phyloP scores from a whole-genome alignment of 2,888 invertebrate genomes.

The Drosophila gaucha region DNA sequence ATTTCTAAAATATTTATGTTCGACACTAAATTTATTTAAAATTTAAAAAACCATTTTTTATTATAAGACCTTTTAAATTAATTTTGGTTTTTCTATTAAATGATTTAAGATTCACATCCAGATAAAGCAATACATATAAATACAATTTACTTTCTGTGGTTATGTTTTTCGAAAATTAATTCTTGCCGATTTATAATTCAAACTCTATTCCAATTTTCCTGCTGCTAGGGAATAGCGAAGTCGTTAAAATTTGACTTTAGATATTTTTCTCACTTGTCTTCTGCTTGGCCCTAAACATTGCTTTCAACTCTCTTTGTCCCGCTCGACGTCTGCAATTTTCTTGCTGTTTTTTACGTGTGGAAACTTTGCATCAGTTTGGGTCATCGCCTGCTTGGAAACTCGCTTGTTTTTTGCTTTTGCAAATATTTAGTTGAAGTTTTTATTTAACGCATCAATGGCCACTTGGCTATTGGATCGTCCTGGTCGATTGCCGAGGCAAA shows the following conservation, averaged over 20 bases:
- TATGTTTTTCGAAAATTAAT: too few species aligned
- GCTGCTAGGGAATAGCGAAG: conserved; percentile 3
- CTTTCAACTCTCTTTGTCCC: neutral
- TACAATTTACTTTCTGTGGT: too few species aligned
- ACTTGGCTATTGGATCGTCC: conserved; percentile 60
- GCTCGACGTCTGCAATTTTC: neutral
- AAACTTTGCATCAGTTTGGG: conserved; percentile 54
- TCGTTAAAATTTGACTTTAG: neutral
- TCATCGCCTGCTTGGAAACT: conserved; percentile 6
- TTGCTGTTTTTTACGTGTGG: conserved; percentile 22
- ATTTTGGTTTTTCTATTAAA: too few species aligned
- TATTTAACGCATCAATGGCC: conserved; percentile 74
- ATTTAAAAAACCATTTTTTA: too few species aligned
- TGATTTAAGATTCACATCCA: too few species aligned
- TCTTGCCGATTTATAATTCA: too few species aligned
- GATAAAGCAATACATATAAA: too few species aligned
- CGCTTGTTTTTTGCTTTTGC: conserved; percentile 56
- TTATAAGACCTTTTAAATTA: too few species aligned
- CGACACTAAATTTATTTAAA: too few species aligned
- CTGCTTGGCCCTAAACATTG: neutral
- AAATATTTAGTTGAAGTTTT: conserved; percentile 73
- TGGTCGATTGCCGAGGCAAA: conserved; percentile 48
- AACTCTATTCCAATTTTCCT: too few species aligned
- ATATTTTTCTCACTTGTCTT: neutral
- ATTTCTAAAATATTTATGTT: too few species aligned